Evolutionary conservation across 2,888 invertebrate genomes (phyloP), one percentile per base, ranked within the genome.

Genomic region (Aquatica leii): DNA sequence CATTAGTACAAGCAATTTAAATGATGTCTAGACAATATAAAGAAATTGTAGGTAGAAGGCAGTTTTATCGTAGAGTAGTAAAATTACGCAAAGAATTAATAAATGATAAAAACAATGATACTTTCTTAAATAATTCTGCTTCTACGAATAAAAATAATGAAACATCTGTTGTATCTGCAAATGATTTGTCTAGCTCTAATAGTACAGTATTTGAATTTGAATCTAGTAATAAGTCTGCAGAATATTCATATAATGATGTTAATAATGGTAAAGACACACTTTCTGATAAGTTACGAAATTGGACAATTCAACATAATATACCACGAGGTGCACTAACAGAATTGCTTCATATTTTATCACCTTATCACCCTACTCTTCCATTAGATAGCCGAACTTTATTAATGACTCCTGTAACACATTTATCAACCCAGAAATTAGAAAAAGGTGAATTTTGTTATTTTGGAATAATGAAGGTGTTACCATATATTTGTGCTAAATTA

Each of bases 301-400:
- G 37, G 37, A 37, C 37, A 37, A 8, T 37, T 37, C 9, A 37
- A 37, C 37, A 64, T 46, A 64, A 55, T 54, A 60, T 65, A 35
- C 37, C 62, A 50, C 61, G 35, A 48, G 51, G 58, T 62, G 58
- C 58, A 35, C 37, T 62, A 40, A 65, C 62, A 52, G 58, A 65
- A 17, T 55, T 66, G 40, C 52, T 63, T 20, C 52, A 59, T 40
- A 20, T 59, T 35, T 21, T 61, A 67, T 54, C 67, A 65, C 51
- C 54, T 21, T 58, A 67, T 50, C 67, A 65, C 51, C 58, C 64
- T 53, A 62, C 54, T 46, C 59, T 67, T 15, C 62, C 67, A 24
- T 57, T 65, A 59, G 67, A 67, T 48, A 58, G 65, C 48, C 53
- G 65, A 20, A 67, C 67, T n/a, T 65, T 67, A 62, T 52, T 65